Percentiles rank a stretch among this genome's conserved stretches.
These are phyloP conservation scores for Pogonomyrmex barbatus DNA, from an alignment of 1,140 invertebrate species.

Conservation along the genomic window DNA sequence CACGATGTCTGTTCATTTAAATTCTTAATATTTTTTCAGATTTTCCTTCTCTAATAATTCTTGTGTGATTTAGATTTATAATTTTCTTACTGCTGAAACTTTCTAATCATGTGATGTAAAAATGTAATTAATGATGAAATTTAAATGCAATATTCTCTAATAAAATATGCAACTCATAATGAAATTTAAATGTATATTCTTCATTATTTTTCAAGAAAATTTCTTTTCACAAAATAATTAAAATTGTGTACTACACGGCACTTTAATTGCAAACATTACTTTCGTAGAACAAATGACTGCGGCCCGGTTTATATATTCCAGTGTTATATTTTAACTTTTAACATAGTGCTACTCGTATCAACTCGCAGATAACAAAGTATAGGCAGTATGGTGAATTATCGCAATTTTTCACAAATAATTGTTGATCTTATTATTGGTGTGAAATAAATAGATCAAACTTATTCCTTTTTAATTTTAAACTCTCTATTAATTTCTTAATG, in stretches of 20 bases:
- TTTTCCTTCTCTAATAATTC: background rate
- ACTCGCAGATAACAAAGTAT: background rate
- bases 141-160: slow-evolving; percentile 24
- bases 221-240: slow-evolving; percentile 54
- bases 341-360: slow-evolving; percentile 23
- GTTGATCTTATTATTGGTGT: slow-evolving; percentile 76
- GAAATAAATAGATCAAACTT: slow-evolving; percentile 77
- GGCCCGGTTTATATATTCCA: slow-evolving; percentile 24
- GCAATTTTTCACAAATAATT: slow-evolving; percentile 72
- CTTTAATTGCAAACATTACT: slow-evolving; percentile 44
- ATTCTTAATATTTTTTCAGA: background rate
- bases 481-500: slow-evolving; percentile 23
- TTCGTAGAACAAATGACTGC: slow-evolving; percentile 15
- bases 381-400: slow-evolving; percentile 72
- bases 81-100: background rate
- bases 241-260: slow-evolving; percentile 16
- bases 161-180: background rate
- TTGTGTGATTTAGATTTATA: background rate
- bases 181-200: slow-evolving; percentile 9
- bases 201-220: slow-evolving; percentile 7
- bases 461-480: slow-evolving; percentile 48
- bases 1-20: background rate
- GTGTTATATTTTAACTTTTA: slow-evolving; percentile 39
- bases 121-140: slow-evolving; percentile 39
- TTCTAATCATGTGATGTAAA: background rate